Conservation (phyloP, 2,113 vertebrate species). For the Lasiurus borealis region DNA sequence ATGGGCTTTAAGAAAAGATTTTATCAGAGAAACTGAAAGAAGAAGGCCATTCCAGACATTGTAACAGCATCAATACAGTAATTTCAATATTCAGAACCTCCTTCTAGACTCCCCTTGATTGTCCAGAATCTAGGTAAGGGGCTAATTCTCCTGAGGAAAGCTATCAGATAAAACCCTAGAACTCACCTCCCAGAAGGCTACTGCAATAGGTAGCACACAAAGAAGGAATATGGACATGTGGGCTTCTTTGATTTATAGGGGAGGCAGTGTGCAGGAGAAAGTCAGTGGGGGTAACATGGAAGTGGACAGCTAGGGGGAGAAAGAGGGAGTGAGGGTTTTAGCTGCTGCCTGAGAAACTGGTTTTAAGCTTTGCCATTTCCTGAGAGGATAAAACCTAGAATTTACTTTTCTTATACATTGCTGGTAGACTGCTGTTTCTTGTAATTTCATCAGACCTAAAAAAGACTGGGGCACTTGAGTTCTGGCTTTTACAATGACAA, state of each 20-base stretch:
- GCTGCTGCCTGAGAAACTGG: neutral
- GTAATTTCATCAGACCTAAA: neutral
- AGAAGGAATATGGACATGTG: neutral
- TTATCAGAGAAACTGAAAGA: neutral
- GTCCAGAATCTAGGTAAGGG: neutral
- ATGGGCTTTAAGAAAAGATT: neutral
- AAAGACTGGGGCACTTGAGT: neutral
- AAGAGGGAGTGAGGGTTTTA: neutral
- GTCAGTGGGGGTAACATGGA: neutral
- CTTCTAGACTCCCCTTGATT: neutral
- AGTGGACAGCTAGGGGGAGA: neutral
- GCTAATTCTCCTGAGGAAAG: neutral
- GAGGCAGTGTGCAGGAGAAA: neutral
- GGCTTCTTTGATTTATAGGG: neutral
- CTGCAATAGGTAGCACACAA: neutral
- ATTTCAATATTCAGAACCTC: neutral
- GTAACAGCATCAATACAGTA: neutral
- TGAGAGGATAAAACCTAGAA: neutral
- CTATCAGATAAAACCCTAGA: neutral
- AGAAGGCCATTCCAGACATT: neutral
- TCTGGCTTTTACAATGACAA: slow-evolving; percentile 6
- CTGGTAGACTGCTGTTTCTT: neutral
- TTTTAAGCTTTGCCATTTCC: neutral
- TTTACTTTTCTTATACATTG: neutral
- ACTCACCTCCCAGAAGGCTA: neutral